Percentiles rank a stretch among this genome's conserved stretches.
phyloP scores from a whole-genome alignment of 1,140 invertebrate species.

The Polypedilum pembai region DNA sequence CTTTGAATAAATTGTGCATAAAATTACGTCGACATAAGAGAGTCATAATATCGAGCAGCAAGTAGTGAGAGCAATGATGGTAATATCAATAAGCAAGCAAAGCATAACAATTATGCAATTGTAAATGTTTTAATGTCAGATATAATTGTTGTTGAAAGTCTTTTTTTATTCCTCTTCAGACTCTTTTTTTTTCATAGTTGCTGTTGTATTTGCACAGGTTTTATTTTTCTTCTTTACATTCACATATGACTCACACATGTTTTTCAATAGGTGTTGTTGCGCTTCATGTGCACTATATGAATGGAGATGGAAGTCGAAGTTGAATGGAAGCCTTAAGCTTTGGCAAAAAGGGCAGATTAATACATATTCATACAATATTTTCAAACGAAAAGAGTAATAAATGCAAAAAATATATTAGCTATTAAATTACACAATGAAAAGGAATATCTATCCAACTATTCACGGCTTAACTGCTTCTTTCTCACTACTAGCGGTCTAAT shows the following conservation, averaged over 20 bases:
- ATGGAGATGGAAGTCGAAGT: neutral
- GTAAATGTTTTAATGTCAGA: slow-evolving; percentile 18
- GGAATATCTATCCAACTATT: too few species aligned
- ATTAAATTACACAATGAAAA: too few species aligned
- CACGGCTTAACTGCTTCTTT: too few species aligned
- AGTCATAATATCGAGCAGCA: neutral
- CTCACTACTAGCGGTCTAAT: too few species aligned
- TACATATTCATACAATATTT: too few species aligned
- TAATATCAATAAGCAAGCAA: neutral
- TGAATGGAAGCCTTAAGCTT: slow-evolving; percentile 10
- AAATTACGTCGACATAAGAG: neutral
- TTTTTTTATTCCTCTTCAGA: neutral
- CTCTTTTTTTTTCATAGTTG: neutral
- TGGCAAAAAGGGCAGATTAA: neutral
- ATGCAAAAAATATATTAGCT: too few species aligned
- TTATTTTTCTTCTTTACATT: slow-evolving; percentile 11
- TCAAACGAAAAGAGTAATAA: too few species aligned
- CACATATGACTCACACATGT: slow-evolving; percentile 12
- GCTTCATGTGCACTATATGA: neutral
- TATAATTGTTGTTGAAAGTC: neutral
- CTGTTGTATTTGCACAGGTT: neutral
- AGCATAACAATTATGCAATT: slow-evolving; percentile 13
- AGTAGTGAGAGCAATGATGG: neutral
- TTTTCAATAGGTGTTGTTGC: neutral
- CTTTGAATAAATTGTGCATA: slow-evolving; percentile 4